These are phyloP conservation scores for Pheosia tremula DNA, from an alignment of 2,888 invertebrate genomes.

Conservation along the genomic window DNA sequence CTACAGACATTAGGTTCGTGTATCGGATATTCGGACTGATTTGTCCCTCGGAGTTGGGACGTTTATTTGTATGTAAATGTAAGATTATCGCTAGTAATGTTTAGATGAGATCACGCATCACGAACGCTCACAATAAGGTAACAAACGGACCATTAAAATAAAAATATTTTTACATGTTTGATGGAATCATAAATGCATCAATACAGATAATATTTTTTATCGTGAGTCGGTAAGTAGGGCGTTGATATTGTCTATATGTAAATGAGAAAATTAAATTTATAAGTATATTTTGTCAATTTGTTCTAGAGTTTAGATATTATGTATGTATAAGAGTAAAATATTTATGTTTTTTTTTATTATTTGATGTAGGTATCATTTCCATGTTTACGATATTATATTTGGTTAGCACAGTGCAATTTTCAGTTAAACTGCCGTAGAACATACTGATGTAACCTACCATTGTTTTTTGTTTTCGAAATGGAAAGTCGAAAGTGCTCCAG, in stretches of 20 bases:
- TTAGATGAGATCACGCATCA: slow-evolving; percentile 63
- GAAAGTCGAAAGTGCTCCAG: background rate
- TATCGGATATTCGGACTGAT: slow-evolving; percentile 28
- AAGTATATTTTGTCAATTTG: slow-evolving; percentile 79
- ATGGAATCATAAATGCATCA: slow-evolving; percentile 50
- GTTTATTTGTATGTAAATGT: slow-evolving; percentile 30
- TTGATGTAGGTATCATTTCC: slow-evolving; percentile 39
- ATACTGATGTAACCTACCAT: slow-evolving; percentile 22
- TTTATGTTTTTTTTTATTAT: slow-evolving; percentile 59
- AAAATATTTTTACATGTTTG: slow-evolving; percentile 76
- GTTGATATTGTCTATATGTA: slow-evolving; percentile 70
- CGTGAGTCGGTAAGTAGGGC: slow-evolving; percentile 49
- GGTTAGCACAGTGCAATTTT: slow-evolving; percentile 43
- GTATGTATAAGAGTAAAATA: slow-evolving; percentile 54
- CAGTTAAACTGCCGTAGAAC: slow-evolving; percentile 45
- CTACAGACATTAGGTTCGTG: slow-evolving; percentile 37
- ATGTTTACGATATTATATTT: slow-evolving; percentile 39
- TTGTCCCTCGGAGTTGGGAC: slow-evolving; percentile 20
- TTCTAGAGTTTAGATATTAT: slow-evolving; percentile 64
- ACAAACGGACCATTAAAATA: slow-evolving; percentile 77
- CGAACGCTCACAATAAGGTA: slow-evolving; percentile 68
- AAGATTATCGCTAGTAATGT: slow-evolving; percentile 58
- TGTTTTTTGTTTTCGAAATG: slow-evolving; percentile 19
- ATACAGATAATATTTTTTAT: slow-evolving; percentile 61
- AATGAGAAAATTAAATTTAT: slow-evolving; percentile 60